These are phyloP conservation scores for Pipistrellus pygmaeus DNA, from an alignment of 2,797 vertebrate species.

Conservation along the genomic window DNA sequence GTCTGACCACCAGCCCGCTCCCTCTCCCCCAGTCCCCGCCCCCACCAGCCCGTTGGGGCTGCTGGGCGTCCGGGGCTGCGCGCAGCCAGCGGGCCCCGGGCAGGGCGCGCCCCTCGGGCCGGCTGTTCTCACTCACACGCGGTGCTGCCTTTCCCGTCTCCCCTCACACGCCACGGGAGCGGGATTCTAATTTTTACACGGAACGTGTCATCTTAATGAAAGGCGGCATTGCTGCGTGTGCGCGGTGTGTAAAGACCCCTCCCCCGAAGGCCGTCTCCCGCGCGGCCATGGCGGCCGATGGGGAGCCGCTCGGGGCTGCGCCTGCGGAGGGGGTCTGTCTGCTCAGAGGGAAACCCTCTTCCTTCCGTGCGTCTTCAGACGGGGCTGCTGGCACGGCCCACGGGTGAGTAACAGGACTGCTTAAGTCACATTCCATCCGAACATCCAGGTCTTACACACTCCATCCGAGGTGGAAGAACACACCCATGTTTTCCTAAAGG, in stretches of 20 bases:
- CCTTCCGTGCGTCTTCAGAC: background rate
- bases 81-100: no score
- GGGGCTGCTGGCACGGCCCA: background rate
- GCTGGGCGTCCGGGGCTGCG: no score
- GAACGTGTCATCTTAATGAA: conserved; percentile 80
- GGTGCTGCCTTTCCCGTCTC: conserved; percentile 27
- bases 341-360: background rate
- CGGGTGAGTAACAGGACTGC: background rate
- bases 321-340: background rate
- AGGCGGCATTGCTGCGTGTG: conserved; percentile 64
- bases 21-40: no score
- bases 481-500: no score
- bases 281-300: conserved; percentile 57
- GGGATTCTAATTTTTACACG: conserved; percentile 80
- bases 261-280: conserved; percentile 61
- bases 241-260: conserved; percentile 71
- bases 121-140: conserved; percentile 72
- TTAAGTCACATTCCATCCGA: background rate
- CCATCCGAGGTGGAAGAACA: no score
- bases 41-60: no score
- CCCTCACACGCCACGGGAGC: conserved; percentile 62
- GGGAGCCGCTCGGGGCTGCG: background rate
- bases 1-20: no score
- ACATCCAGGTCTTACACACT: background rate
- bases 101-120: background rate